Percentiles rank a stretch among this genome's conserved stretches.
These are phyloP conservation scores for Zaprionus bogoriensis DNA, from an alignment of 2,888 invertebrate species.

Conservation along the genomic window DNA sequence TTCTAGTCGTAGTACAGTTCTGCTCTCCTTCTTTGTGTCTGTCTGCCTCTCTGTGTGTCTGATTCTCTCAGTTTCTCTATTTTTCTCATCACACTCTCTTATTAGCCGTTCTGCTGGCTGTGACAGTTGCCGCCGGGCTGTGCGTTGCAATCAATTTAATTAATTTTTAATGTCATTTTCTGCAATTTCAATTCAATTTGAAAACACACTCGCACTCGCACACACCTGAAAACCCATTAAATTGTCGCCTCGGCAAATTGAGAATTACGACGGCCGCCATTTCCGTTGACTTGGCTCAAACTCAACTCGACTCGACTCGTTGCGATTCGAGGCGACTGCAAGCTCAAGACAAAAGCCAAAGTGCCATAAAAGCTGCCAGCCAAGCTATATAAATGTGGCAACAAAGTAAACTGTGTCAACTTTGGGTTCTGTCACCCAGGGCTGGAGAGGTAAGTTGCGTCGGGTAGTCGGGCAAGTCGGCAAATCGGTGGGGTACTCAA, in stretches of 20 bases:
- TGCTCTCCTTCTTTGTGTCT: not conserved
- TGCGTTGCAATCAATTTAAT: slow-evolving; percentile 80
- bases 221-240: slow-evolving; percentile 74
- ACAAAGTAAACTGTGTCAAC: slow-evolving; percentile 78
- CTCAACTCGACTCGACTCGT: slow-evolving; percentile 25
- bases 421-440: slow-evolving; percentile 43
- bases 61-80: slow-evolving; percentile 5
- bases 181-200: slow-evolving; percentile 79
- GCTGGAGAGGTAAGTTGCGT: not conserved
- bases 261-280: slow-evolving; percentile 77
- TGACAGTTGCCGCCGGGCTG: slow-evolving; percentile 53
- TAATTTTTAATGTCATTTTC: slow-evolving; percentile 81
- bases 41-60: not conserved
- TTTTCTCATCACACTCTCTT: slow-evolving; percentile 16
- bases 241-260: slow-evolving; percentile 80
- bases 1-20: too few species aligned
- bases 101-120: slow-evolving; percentile 39
- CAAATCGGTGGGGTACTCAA: not conserved
- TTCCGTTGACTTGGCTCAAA: slow-evolving; percentile 71
- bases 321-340: slow-evolving; percentile 17
- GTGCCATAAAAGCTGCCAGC: slow-evolving; percentile 75
- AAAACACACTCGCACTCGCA: slow-evolving; percentile 58
- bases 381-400: slow-evolving; percentile 76
- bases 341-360: slow-evolving; percentile 74
- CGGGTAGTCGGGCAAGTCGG: not conserved